These are phyloP conservation scores for Pseudopleuronectes americanus DNA, from an alignment of 2,797 vertebrate genomes.

Conservation along the genomic window DNA sequence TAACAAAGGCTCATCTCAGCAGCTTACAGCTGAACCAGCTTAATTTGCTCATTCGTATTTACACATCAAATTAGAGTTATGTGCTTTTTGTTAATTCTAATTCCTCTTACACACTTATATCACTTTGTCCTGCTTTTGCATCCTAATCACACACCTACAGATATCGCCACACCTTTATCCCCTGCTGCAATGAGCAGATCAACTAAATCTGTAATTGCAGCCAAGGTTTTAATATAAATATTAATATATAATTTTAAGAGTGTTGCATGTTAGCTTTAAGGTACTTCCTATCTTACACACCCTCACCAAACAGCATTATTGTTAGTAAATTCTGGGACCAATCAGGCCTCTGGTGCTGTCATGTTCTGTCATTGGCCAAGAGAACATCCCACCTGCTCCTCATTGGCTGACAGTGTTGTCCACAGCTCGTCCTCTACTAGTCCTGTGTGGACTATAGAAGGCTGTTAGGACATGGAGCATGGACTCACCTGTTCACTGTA, in stretches of 20 bases:
- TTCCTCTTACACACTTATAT: constrained; percentile 7
- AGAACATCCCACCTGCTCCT: constrained; percentile 45
- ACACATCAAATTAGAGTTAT: not conserved
- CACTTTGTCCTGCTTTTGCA: constrained; percentile 1
- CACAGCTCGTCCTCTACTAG: constrained; percentile 66
- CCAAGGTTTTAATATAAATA: not conserved
- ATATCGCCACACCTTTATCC: too few species aligned
- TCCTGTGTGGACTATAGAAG: constrained; percentile 73
- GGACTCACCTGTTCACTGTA: constrained; percentile 39
- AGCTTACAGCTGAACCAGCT: constrained; percentile 56
- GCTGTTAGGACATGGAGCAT: constrained; percentile 66
- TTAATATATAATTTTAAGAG: not conserved
- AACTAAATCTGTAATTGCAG: constrained; percentile 25
- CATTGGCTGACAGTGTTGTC: constrained; percentile 55
- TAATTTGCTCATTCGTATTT: constrained; percentile 16
- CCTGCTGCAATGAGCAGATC: too few species aligned
- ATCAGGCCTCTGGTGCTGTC: constrained; percentile 33
- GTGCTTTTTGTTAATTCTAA: constrained; percentile 20
- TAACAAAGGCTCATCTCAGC: constrained; percentile 79
- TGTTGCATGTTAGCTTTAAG: not conserved
- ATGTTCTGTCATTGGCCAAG: constrained; percentile 23
- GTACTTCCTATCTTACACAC: not conserved
- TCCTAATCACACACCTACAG: not conserved
- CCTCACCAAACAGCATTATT: constrained; percentile 65
- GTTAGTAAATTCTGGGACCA: constrained; percentile 79